These are phyloP conservation scores for Rhabdophis nuchalis DNA, from an alignment of 2,797 vertebrate species.

Conservation along the genomic window DNA sequence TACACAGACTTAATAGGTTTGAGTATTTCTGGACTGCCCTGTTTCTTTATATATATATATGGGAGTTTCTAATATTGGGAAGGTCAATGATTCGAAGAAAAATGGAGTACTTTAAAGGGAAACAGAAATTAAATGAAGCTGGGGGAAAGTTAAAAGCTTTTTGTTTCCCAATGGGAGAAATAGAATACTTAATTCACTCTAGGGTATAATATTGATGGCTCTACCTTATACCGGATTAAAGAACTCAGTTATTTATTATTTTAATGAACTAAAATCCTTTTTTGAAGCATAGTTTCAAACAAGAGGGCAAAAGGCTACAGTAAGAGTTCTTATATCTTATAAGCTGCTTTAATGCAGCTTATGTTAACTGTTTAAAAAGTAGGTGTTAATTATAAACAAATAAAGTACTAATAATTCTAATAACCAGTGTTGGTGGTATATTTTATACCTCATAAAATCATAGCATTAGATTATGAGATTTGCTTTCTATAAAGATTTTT, in stretches of 20 bases:
- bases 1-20: not conserved
- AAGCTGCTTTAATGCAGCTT: conserved; percentile 49
- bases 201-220: conserved; percentile 8
- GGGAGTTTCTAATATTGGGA: conserved; percentile 28
- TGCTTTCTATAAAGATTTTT: not conserved
- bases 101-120: not conserved
- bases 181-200: conserved; percentile 16
- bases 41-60: not conserved
- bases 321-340: conserved; percentile 27
- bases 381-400: conserved; percentile 51
- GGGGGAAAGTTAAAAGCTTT: conserved; percentile 30
- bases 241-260: conserved; percentile 32
- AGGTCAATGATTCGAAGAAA: conserved; percentile 34
- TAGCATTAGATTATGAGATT: not conserved
- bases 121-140: conserved; percentile 11
- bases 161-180: not conserved
- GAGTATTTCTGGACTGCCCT: not conserved
- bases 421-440: not conserved
- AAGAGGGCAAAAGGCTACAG: not conserved
- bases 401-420: not conserved
- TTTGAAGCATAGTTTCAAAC: conserved; percentile 28
- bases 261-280: conserved; percentile 45
- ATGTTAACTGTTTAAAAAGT: conserved; percentile 49
- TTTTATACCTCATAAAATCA: not conserved
- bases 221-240: conserved; percentile 1